Evolutionary conservation across 1,140 invertebrate genomes (phyloP), one percentile per base, ranked within the genome.

Genomic region (Drosophila paulistorum): DNA sequence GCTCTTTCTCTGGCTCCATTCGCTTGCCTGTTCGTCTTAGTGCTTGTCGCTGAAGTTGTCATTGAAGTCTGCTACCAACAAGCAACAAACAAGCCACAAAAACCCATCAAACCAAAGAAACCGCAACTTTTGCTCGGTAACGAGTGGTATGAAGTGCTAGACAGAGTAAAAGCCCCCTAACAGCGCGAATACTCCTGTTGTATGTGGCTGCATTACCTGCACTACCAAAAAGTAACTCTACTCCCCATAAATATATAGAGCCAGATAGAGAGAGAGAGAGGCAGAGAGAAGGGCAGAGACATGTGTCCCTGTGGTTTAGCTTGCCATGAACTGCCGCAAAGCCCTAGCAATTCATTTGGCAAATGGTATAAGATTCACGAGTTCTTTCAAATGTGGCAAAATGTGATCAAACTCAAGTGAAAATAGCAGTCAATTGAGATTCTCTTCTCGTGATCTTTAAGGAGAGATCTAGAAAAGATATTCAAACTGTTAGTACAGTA

Each of bases 81-180:
- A 77, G 74, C 68, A 67, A 66, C 75, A 77, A 77, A 77, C 74
- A 77, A 77, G 65, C 75, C 75, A 69, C 74, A 77, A 66, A 77
- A 77, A 77, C 68, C 59, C 68, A 77, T 77, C 75, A 77, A 71
- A 71, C 75, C 74, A 67, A 66, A 57, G 37, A 54, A 77, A 77
- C 75, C 75, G 63, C 74, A 77, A 68, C 62, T 77, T 48, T 26
- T 69, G 20, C 33, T 58, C 20, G 20, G 67, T 17, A 39, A 5
- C 30, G 41, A 13, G 39, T 41, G 23, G 17, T 26, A 13, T 48
- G 60, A 11, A 37, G 35, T 37, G 7, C 35, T 37, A 37, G 35
- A 11, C 9, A 37, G 10, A 37, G 10, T 11, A 11, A 11, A 37
- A 37, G 35, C 35, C 35, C 35, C 35, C 35, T 10, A 37, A 37